Base-by-base conservation (phyloP, 2,888 invertebrate species). In the Agrotis exclamationis region DNA sequence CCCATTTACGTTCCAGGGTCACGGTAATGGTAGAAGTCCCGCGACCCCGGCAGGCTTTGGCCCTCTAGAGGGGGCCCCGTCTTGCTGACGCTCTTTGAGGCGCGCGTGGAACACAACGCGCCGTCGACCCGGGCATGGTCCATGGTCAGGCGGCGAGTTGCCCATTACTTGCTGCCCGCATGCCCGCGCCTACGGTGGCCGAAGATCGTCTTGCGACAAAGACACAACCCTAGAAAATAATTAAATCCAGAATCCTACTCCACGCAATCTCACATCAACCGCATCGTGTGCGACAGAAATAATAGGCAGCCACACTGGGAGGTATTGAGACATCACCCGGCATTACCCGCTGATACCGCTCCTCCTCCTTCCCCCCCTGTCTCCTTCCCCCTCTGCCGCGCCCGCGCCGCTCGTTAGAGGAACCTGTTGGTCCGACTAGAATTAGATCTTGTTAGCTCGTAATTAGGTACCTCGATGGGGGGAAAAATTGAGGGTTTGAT, bases 251-350 rank as follows among this genome's bases (percentile, higher is more conserved):
- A 90, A 86, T 84, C 90, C 84, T 13, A 76, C 83, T 95, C 95
- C 92, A 91, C 70, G 83, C 76, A 71, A 67, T 9, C 3, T 16
- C n/a, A 45, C 70, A 65, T 44, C 86, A 89, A 88, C 88, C 89
- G 86, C 94, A 85, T 93, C 95, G 95, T 96, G 95, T 95, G 95
- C 90, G 93, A 93, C 92, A 93, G 94, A 95, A 96, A 96, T 96
- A 96, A 96, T 96, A 96, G 96, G 94, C 94, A 92, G 88, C 91
- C 95, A 93, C 93, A 88, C 94, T 95, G 96, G 96, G 96, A 96
- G 95, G 96, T 93, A 96, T 96, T 96, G 96, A 96, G 96, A 96
- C 96, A 96, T 96, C 96, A 96, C 93, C 80, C 89, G 86, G 93
- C 92, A 94, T 93, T 93, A 94, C 85, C 78, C 85, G 86, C 81